These are phyloP conservation scores for Microplitis demolitor DNA, from an alignment of 1,140 invertebrate species.

Conservation along the genomic window DNA sequence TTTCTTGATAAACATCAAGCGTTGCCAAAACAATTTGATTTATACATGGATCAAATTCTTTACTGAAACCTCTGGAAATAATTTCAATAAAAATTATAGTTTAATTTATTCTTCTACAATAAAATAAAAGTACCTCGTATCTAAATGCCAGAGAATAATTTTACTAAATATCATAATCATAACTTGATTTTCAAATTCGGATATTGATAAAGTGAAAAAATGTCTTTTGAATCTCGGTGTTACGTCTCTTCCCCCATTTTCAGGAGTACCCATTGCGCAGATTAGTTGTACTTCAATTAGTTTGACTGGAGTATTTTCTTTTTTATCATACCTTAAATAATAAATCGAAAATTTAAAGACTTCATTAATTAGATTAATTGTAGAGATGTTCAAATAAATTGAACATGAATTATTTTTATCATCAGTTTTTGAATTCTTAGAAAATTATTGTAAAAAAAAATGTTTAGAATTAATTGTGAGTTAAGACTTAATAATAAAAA, in stretches of 20 bases:
- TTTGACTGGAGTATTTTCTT: constrained; percentile 82
- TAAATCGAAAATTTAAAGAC: constrained; percentile 68
- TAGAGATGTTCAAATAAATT: background rate
- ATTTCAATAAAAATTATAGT: constrained; percentile 8
- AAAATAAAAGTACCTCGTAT: constrained; percentile 64
- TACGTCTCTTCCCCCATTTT: constrained; percentile 80
- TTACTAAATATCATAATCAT: constrained; percentile 87
- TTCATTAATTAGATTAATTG: background rate
- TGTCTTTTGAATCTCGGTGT: constrained; percentile 89
- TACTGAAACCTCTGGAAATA: constrained; percentile 82
- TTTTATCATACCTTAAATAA: constrained; percentile 85
- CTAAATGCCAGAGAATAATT: constrained; percentile 94
- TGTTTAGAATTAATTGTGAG: too few relatives aligned
- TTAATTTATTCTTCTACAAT: background rate
- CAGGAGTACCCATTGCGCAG: constrained; percentile 84
- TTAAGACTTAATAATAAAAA: too few relatives aligned
- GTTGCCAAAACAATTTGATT: constrained; percentile 88
- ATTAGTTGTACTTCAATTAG: constrained; percentile 87
- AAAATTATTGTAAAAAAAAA: too few relatives aligned
- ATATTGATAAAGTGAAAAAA: constrained; percentile 87
- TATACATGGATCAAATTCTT: constrained; percentile 93
- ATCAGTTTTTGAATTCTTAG: too few relatives aligned
- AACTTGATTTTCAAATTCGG: constrained; percentile 86
- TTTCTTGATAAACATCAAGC: constrained; percentile 84
- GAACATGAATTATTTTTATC: too few relatives aligned